Evolutionary conservation across 2,888 invertebrate species (phyloP), one percentile per base, ranked within the genome.

Genomic region (Plemyria rubiginata): DNA sequence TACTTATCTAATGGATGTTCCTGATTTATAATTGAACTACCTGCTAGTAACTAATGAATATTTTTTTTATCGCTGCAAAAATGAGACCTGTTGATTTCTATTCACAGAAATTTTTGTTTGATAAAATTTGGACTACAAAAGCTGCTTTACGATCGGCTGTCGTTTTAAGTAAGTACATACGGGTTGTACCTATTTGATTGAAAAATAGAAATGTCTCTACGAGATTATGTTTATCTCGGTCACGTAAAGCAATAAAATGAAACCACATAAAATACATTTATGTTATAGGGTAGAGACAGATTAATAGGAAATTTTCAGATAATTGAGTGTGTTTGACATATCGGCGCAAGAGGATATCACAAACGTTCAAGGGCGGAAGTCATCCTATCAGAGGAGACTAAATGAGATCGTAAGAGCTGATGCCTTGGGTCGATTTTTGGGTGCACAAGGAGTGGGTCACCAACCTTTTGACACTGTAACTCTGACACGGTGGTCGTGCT

Each of bases 381-480:
- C 72, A 68, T 65, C 56, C 63, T 71, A 62, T 70, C 63, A 62
- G 66, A 76, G 65, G 69, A 70, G 71, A 65, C 72, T 61, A 79
- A 80, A 78, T 65, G 62, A 64, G 74, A 70, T 78, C 77, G 66
- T 82, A 74, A 50, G 67, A 50, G 71, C 72, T 71, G 66, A 66
- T 46, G 71, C 49, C 58, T 79, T 82, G 80, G 77, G 82, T 85
- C 81, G 72, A 76, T 76, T 85, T 89, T 86, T 68, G 80, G 70
- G 72, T 85, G 83, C 81, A 82, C 82, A 76, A 70, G 49, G 73
- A 70, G 71, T 77, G 78, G 87, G 81, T 90, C 90, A 92, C 92
- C 87, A 90, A 92, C 92, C 92, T 92, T 92, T 88, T 92, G 92
- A 90, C 92, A 92, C 90, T 86, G 91, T 87, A 89, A 78, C 81